Evolutionary conservation across 2,797 vertebrate genomes (phyloP).

Genomic region (Micromesistius poutassou): DNA sequence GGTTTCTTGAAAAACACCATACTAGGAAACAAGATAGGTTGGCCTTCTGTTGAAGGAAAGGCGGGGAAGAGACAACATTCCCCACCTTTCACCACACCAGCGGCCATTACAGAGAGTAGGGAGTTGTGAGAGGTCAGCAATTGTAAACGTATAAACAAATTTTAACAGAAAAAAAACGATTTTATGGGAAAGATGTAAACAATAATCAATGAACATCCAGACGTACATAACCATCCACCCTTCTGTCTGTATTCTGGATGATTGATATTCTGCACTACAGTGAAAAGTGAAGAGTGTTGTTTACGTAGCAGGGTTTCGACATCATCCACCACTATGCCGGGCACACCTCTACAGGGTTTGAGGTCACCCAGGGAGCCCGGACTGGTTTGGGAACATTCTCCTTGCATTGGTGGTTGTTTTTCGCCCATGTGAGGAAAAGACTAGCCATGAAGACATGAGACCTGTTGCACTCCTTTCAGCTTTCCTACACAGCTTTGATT

Average conservation of each 20-base stretch:
- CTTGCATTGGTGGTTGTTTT: not conserved
- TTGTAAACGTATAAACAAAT: not conserved
- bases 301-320: not conserved
- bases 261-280: not conserved
- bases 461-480: not conserved
- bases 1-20: not conserved
- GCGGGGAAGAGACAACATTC: not conserved
- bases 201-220: no score
- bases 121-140: not conserved
- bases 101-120: no score
- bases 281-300: not conserved
- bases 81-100: no score
- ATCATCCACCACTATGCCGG: not conserved
- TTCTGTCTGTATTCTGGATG: not conserved
- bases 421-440: not conserved
- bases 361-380: not conserved
- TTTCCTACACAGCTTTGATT: not conserved
- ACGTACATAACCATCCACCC: no score
- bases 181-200: not conserved
- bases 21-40: slow-evolving; percentile 1
- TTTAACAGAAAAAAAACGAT: not conserved
- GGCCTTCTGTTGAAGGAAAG: slow-evolving; percentile 3
- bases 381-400: slow-evolving; percentile 32
- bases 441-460: not conserved
- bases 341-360: not conserved